Evolutionary conservation across 2,113 vertebrate genomes (phyloP).

Genomic region (Leptodactylus fuscus): DNA sequence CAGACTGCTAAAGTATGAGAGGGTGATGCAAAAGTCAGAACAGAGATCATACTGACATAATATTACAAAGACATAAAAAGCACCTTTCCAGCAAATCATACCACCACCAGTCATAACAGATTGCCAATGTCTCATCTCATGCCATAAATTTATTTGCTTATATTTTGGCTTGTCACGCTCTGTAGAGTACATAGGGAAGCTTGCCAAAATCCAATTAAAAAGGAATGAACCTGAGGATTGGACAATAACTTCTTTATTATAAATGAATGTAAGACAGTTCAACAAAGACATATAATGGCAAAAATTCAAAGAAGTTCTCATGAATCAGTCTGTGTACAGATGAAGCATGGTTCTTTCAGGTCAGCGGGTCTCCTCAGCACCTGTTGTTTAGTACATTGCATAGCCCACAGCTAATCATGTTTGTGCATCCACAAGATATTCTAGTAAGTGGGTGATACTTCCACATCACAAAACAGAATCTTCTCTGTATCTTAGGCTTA

Average conservation of each 20-base stretch:
- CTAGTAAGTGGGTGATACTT: background rate
- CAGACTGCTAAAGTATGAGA: background rate
- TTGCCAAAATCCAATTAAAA: conserved; percentile 15
- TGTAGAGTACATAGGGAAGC: conserved; percentile 1
- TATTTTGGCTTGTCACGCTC: background rate
- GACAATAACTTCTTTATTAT: conserved; percentile 24
- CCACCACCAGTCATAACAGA: background rate
- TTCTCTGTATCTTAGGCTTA: background rate
- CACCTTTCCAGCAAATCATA: conserved; percentile 4
- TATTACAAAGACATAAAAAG: background rate
- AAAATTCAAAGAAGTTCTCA: background rate
- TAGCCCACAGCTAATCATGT: conserved; percentile 1
- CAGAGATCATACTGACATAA: background rate
- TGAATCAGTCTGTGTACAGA: conserved; percentile 15
- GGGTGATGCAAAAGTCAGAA: background rate
- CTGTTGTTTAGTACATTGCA: background rate
- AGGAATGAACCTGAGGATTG: conserved; percentile 18
- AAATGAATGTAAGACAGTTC: conserved; percentile 16
- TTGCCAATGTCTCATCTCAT: conserved; percentile 27
- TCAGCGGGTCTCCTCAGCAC: background rate
- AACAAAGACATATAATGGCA: conserved; percentile 15
- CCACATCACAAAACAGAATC: background rate
- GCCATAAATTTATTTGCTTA: conserved; percentile 12
- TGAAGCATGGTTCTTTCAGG: background rate
- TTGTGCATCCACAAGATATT: background rate